phyloP scores from a whole-genome alignment of 2,797 vertebrate species.

The Xenops minutus region DNA sequence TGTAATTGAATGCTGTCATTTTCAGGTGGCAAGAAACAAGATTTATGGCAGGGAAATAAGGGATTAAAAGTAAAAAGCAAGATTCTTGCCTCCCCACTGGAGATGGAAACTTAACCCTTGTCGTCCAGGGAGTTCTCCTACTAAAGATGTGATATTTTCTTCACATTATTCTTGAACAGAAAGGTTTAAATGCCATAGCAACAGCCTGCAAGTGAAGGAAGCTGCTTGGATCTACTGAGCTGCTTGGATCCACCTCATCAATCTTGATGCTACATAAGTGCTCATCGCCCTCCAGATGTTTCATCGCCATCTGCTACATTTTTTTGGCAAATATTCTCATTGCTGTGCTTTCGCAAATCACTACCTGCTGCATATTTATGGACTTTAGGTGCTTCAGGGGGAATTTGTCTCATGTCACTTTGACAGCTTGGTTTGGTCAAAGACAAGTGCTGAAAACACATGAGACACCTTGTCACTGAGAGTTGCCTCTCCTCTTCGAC shows the following conservation, averaged over 20 bases:
- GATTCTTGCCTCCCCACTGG: neutral
- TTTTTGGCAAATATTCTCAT: neutral
- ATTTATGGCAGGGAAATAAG: neutral
- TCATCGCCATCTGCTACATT: neutral
- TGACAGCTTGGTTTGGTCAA: neutral
- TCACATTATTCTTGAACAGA: neutral
- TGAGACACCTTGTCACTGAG: neutral
- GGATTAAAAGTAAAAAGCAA: neutral
- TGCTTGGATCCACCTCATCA: neutral
- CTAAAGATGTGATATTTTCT: neutral
- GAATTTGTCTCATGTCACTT: neutral
- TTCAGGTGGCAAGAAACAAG: neutral
- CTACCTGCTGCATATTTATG: neutral
- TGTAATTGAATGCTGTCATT: neutral
- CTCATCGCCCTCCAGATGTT: conserved; percentile 28
- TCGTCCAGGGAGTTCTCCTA: neutral
- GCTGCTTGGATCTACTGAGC: neutral
- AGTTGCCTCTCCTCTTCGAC: neutral
- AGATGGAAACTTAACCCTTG: neutral
- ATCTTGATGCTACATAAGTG: neutral
- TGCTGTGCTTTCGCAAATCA: neutral
- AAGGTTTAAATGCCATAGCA: conserved; percentile 54
- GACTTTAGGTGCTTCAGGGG: neutral
- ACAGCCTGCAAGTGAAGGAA: conserved; percentile 10
- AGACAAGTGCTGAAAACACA: neutral